Conservation (phyloP, 1,140 invertebrate species). For the Drosophila repletoides region DNA sequence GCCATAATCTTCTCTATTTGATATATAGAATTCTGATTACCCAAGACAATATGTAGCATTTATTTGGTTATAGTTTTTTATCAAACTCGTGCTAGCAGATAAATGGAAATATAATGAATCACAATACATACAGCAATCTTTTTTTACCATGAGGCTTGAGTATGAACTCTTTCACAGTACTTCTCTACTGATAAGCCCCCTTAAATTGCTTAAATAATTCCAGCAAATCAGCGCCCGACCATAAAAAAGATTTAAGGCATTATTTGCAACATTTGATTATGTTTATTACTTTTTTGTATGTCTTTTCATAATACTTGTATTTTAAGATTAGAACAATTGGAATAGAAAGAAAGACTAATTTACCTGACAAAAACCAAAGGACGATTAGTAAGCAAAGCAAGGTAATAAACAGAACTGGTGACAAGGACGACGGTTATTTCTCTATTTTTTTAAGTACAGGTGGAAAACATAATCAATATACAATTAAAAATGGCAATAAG, state of each 20-base stretch:
- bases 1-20: no score
- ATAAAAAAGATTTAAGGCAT: slow-evolving; percentile 21
- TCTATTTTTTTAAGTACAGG: slow-evolving; percentile 37
- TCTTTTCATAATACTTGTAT: slow-evolving; percentile 72
- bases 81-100: slow-evolving; percentile 13
- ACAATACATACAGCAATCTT: slow-evolving; percentile 4
- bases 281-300: slow-evolving; percentile 32
- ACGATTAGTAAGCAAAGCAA: slow-evolving; percentile 17
- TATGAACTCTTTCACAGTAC: slow-evolving; percentile 5
- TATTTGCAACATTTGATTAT: slow-evolving; percentile 40
- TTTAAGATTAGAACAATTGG: slow-evolving; percentile 56
- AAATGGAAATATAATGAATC: slow-evolving; percentile 10
- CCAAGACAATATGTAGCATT: not conserved
- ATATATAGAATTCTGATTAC: not conserved
- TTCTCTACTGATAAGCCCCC: slow-evolving; percentile 31
- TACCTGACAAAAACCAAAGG: slow-evolving; percentile 32
- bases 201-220: slow-evolving; percentile 7
- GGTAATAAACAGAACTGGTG: slow-evolving; percentile 22
- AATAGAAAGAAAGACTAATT: slow-evolving; percentile 31
- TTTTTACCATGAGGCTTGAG: not conserved
- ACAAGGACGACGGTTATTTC: slow-evolving; percentile 29
- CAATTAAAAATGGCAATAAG: slow-evolving; percentile 39
- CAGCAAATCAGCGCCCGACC: slow-evolving; percentile 10
- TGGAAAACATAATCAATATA: slow-evolving; percentile 26
- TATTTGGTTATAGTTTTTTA: slow-evolving; percentile 23